Evolutionary conservation across 2,888 invertebrate species (phyloP).

Genomic region (Holacanthella duospinosa): DNA sequence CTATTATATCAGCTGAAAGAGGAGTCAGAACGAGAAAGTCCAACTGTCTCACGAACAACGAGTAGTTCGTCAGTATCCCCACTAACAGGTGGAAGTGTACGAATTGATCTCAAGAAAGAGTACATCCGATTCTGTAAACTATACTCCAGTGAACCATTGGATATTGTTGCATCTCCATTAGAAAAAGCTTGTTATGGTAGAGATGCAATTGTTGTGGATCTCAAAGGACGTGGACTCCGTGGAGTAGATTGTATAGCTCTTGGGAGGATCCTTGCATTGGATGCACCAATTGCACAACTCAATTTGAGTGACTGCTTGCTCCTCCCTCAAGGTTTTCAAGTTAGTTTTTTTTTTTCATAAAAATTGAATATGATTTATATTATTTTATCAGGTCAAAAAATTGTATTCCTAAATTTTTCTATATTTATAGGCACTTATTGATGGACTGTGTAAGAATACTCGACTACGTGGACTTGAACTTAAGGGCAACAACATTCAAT

Average conservation of each 20-base stretch:
- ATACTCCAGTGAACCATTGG: conserved; percentile 35
- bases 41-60: background rate
- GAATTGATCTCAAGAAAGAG: conserved; percentile 34
- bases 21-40: background rate
- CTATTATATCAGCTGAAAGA: background rate
- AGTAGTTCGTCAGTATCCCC: background rate
- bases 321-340: conserved; percentile 40
- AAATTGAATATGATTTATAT: too few relatives aligned
- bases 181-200: conserved; percentile 25
- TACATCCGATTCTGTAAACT: conserved; percentile 34
- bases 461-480: conserved; percentile 41
- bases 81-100: too few relatives aligned
- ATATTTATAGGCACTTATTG: conserved; percentile 38
- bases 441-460: conserved; percentile 41
- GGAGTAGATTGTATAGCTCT: conserved; percentile 38
- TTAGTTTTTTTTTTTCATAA: background rate
- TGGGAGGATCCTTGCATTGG: conserved; percentile 41
- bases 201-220: conserved; percentile 25
- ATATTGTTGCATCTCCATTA: conserved; percentile 29
- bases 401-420: background rate
- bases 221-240: conserved; percentile 35
- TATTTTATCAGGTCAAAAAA: background rate
- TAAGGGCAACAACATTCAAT: conserved; percentile 42
- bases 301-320: conserved; percentile 43
- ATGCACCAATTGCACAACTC: conserved; percentile 40